A percentile compares a stretch with the other conserved stretches of the same genome.
Evolutionary conservation across 1,140 invertebrate species (phyloP).

Genomic region (Bombus picipes): DNA sequence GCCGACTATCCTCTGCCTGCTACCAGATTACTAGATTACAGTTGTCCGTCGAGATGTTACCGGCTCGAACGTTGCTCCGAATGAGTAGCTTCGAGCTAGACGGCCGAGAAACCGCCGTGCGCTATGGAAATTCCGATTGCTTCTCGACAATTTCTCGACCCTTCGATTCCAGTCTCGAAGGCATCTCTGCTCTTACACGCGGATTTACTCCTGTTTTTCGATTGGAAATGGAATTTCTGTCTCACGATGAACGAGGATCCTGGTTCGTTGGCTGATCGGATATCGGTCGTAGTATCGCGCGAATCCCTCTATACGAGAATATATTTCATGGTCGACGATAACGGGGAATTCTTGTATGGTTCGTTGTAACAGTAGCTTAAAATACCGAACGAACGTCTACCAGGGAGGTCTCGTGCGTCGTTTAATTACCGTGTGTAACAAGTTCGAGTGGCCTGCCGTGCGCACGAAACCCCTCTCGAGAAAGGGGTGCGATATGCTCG

Average conservation of each 20-base stretch:
- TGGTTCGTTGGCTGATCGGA: background rate
- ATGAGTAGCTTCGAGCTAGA: slow-evolving; percentile 41
- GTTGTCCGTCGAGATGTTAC: slow-evolving; percentile 10
- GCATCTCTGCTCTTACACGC: background rate
- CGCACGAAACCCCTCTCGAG: slow-evolving; percentile 75
- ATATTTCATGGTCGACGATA: background rate
- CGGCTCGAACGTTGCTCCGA: background rate
- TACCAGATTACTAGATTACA: slow-evolving; percentile 51
- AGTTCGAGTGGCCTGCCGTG: slow-evolving; percentile 81
- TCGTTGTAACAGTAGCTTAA: slow-evolving; percentile 75
- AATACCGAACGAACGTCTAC: slow-evolving; percentile 64
- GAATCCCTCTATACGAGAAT: background rate
- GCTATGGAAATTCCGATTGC: slow-evolving; percentile 36
- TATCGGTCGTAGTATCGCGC: background rate
- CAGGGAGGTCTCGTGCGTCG: slow-evolving; percentile 79
- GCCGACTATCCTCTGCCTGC: slow-evolving; percentile 14
- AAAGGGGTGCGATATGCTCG: slow-evolving; percentile 75
- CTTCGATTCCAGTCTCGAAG: background rate
- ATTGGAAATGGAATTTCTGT: background rate
- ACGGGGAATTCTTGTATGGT: background rate
- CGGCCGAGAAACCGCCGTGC: background rate
- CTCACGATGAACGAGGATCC: background rate
- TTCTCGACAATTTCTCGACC: slow-evolving; percentile 3
- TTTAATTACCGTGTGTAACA: slow-evolving; percentile 82
- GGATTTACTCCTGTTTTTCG: background rate